Percentiles rank a stretch among this genome's conserved stretches.
Evolutionary conservation across 2,888 invertebrate genomes (phyloP).

Genomic region (Bhutanitis thaidina): DNA sequence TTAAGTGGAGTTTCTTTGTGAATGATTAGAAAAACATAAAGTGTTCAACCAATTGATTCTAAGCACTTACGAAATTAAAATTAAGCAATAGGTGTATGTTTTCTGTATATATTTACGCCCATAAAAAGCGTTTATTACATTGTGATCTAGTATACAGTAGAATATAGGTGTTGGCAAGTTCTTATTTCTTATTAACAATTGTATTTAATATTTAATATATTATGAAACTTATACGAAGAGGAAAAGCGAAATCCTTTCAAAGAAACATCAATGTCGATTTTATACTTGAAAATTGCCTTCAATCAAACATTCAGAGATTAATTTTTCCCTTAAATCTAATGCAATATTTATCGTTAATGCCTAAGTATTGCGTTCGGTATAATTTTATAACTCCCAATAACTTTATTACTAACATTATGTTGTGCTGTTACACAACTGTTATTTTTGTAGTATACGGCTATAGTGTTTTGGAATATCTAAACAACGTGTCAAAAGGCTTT

Average conservation of each 20-base stretch:
- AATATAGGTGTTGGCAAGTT: too few species aligned
- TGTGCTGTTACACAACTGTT: background rate
- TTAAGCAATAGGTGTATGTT: too few species aligned
- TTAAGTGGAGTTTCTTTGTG: too few species aligned
- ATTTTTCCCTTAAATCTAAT: constrained; percentile 1
- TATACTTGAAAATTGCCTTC: background rate
- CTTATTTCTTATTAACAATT: too few species aligned
- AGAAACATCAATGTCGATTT: background rate
- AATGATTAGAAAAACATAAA: too few species aligned
- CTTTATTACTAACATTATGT: background rate
- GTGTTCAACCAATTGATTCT: too few species aligned
- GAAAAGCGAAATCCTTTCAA: background rate
- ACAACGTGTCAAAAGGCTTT: rapidly evolving
- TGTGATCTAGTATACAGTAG: too few species aligned
- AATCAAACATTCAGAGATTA: background rate
- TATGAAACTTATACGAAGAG: background rate
- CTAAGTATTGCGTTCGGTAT: constrained; percentile 1
- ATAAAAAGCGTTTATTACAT: too few species aligned
- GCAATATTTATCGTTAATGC: constrained; percentile 5
- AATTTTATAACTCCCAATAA: constrained; percentile 2
- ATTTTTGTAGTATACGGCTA: background rate
- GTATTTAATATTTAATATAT: background rate
- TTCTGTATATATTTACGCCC: too few species aligned
- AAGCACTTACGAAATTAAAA: too few species aligned
- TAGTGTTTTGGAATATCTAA: background rate